phyloP scores from a whole-genome alignment of 2,797 vertebrate genomes.

The Girardinus metallicus region DNA sequence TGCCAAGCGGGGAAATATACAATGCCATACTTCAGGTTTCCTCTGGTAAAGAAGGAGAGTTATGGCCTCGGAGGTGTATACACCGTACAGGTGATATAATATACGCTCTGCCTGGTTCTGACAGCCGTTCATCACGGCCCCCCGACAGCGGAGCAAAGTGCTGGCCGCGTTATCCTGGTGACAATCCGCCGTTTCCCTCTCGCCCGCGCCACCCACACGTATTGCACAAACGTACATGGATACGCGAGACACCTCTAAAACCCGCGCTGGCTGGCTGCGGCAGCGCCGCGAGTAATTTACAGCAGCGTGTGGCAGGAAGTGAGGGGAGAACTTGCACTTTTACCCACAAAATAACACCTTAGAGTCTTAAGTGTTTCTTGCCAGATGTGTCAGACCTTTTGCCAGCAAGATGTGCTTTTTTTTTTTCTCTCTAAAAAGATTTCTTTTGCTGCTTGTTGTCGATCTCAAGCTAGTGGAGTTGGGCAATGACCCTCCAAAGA shows the following conservation, averaged over 20 bases:
- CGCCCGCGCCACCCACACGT: slow-evolving; percentile 53
- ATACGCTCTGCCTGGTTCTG: slow-evolving; percentile 88
- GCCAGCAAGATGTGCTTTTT: slow-evolving; percentile 4
- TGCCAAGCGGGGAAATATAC: slow-evolving; percentile 91
- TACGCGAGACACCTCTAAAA: slow-evolving; percentile 29
- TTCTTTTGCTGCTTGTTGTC: background rate
- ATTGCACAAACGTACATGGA: slow-evolving; percentile 29
- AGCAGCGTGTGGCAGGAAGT: slow-evolving; percentile 86
- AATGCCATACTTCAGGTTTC: slow-evolving; percentile 88
- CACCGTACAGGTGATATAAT: slow-evolving; percentile 96
- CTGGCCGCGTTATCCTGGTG: slow-evolving; percentile 71
- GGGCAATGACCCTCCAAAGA: background rate
- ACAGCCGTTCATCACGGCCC: slow-evolving; percentile 86
- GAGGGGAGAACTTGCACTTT: slow-evolving; percentile 81
- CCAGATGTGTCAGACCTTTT: slow-evolving; percentile 26
- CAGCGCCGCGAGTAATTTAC: slow-evolving; percentile 85
- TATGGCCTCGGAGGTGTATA: slow-evolving; percentile 89
- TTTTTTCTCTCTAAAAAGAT: slow-evolving; percentile 1
- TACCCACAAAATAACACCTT: slow-evolving; percentile 71
- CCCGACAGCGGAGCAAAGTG: slow-evolving; percentile 88
- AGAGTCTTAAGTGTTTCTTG: slow-evolving; percentile 16
- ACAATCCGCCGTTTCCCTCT: slow-evolving; percentile 44
- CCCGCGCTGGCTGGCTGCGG: slow-evolving; percentile 28
- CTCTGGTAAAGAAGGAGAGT: slow-evolving; percentile 91
- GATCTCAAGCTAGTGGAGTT: background rate